Evolutionary conservation across 35 echinoderm and acorn worm species (phyloP).

Genomic region (Apostichopus japonicus): DNA sequence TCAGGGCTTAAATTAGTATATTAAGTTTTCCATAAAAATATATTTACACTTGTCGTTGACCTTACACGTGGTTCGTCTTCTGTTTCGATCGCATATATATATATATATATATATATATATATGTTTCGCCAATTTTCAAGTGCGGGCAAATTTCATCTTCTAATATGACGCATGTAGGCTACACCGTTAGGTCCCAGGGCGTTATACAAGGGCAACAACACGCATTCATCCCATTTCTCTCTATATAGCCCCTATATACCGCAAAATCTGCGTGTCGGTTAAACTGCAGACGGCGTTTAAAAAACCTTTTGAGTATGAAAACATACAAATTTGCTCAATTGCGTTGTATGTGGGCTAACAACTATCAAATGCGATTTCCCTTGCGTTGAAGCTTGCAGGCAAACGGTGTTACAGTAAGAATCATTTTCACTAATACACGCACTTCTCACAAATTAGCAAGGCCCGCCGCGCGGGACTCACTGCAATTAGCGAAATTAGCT

Average conservation of each 20-base stretch:
- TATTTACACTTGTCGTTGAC: background rate
- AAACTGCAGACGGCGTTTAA: background rate
- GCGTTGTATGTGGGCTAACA: slow-evolving; percentile 47
- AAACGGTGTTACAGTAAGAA: slow-evolving; percentile 27
- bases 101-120: no score
- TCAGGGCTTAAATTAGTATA: background rate
- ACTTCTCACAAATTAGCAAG: slow-evolving; percentile 38
- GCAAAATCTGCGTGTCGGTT: background rate
- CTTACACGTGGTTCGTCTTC: background rate
- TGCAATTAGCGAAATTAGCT: slow-evolving; percentile 53
- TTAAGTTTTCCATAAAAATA: no score
- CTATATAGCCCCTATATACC: background rate
- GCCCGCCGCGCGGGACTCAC: slow-evolving; percentile 35
- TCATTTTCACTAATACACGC: slow-evolving; percentile 39
- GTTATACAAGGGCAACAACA: slow-evolving; percentile 33
- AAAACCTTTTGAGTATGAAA: slow-evolving; percentile 7
- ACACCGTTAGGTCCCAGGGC: slow-evolving; percentile 22
- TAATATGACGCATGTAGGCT: slow-evolving; percentile 34
- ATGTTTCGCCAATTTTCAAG: slow-evolving; percentile 1
- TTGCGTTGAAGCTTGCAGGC: slow-evolving; percentile 39
- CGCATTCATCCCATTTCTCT: background rate
- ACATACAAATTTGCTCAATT: slow-evolving; percentile 20
- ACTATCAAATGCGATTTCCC: slow-evolving; percentile 43
- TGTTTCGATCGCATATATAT: no score
- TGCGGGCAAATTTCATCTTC: slow-evolving; percentile 22